phyloP scores from a whole-genome alignment of 1,140 invertebrate species.

The Sweltsa coloradensis region DNA sequence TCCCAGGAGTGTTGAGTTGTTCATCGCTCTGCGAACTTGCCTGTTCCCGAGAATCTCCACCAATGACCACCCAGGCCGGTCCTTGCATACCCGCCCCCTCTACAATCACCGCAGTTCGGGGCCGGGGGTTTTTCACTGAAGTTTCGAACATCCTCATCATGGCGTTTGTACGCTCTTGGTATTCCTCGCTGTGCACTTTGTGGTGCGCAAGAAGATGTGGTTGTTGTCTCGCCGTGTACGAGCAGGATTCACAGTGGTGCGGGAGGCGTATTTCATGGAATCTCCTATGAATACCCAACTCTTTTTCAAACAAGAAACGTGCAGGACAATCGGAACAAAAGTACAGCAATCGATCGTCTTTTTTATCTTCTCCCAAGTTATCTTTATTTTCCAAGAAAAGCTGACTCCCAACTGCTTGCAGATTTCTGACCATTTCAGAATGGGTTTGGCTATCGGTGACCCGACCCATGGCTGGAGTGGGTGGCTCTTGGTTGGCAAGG shows the following conservation, averaged over 20 bases:
- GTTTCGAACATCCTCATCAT: conserved; percentile 51
- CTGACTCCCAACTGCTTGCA: too few relatives aligned
- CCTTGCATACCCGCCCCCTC: conserved; percentile 1
- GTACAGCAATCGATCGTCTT: conserved; percentile 30
- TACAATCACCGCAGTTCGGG: conserved; percentile 32
- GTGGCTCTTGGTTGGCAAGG: conserved; percentile 1
- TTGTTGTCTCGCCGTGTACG: conserved; percentile 60
- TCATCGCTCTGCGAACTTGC: conserved; percentile 20
- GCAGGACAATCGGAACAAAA: conserved; percentile 65
- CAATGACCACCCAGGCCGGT: conserved; percentile 11
- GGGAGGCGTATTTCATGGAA: conserved; percentile 50
- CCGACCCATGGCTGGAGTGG: too few relatives aligned
- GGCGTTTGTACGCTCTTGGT: conserved; percentile 55
- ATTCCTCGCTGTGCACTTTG: conserved; percentile 67
- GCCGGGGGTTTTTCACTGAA: conserved; percentile 45
- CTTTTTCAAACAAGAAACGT: conserved; percentile 48
- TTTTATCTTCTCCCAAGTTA: too few relatives aligned
- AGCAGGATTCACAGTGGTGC: conserved; percentile 60
- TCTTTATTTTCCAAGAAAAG: too few relatives aligned
- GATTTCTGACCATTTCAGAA: too few relatives aligned
- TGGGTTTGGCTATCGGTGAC: too few relatives aligned
- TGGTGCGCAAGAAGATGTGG: conserved; percentile 57
- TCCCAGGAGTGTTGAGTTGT: too few relatives aligned
- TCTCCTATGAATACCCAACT: conserved; percentile 50
- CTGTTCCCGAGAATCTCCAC: neutral